Percentiles rank a stretch among this genome's conserved stretches.
Evolutionary conservation across 64 coral and sea anemone species (phyloP).

Genomic region (Acropora tenuis): DNA sequence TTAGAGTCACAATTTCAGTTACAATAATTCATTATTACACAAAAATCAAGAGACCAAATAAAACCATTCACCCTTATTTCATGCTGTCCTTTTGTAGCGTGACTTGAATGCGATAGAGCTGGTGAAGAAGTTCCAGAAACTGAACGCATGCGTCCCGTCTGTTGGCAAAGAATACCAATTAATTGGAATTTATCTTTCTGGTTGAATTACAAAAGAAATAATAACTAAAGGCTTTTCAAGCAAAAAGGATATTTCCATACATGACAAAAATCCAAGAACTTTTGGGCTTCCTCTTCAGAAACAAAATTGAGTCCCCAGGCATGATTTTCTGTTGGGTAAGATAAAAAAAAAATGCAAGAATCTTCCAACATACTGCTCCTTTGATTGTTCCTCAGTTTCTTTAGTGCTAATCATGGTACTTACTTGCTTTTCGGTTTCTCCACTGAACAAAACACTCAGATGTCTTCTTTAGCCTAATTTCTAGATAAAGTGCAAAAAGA

Average conservation of each 20-base stretch:
- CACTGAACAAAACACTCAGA: constrained; percentile 99
- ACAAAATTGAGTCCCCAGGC: constrained; percentile 98
- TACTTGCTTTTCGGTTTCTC: constrained; percentile 98
- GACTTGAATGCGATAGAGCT: not conserved
- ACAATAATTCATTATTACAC: no score
- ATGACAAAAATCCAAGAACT: constrained; percentile 91
- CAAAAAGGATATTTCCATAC: constrained; percentile 44
- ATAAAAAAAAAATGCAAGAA: not conserved
- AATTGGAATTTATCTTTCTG: no score
- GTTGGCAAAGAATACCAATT: not conserved
- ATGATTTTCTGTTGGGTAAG: constrained; percentile 68
- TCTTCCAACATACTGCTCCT: not conserved
- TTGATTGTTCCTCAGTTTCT: not conserved
- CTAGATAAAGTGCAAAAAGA: constrained; percentile 20
- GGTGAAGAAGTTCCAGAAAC: not conserved
- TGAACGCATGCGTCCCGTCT: constrained; percentile 14
- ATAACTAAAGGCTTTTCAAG: not conserved
- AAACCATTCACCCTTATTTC: no score
- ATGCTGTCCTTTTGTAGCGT: no score
- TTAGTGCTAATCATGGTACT: not conserved
- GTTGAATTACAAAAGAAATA: not conserved
- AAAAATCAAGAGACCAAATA: no score
- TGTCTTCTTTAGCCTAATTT: constrained; percentile 95
- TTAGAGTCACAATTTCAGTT: no score
- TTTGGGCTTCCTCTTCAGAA: constrained; percentile 90